Conservation (phyloP, 1,140 invertebrate species). For the Ceratina japonica region DNA sequence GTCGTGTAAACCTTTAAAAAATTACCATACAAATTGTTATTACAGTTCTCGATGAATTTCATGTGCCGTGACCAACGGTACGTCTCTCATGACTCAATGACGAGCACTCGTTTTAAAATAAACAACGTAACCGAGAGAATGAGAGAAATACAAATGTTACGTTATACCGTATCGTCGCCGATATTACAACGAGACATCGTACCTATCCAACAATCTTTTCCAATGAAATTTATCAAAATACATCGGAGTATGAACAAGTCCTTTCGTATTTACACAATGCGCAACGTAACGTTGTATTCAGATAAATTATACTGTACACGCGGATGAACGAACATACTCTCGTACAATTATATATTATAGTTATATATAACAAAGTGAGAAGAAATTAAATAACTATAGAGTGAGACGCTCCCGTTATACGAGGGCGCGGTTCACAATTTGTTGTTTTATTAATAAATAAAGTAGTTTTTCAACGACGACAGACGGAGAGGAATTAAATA, state of each 20-base stretch:
- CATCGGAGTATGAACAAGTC: slow-evolving; percentile 10
- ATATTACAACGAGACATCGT: not conserved
- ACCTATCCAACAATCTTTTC: slow-evolving; percentile 2
- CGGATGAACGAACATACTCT: no score
- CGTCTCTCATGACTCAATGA: not conserved
- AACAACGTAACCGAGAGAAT: not conserved
- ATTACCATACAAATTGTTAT: slow-evolving; percentile 22
- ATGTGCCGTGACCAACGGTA: not conserved
- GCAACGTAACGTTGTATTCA: slow-evolving; percentile 35
- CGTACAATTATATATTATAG: no score
- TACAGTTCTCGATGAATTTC: slow-evolving; percentile 30
- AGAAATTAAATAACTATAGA: slow-evolving; percentile 7
- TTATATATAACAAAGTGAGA: no score
- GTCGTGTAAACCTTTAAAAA: slow-evolving; percentile 44
- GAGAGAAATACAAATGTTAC: not conserved
- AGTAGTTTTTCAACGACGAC: not conserved
- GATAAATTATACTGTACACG: slow-evolving; percentile 54
- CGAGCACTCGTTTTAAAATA: not conserved
- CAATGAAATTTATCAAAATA: slow-evolving; percentile 37
- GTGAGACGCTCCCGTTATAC: not conserved
- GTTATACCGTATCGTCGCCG: not conserved
- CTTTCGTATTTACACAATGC: slow-evolving; percentile 52
- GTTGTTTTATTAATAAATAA: slow-evolving; percentile 14
- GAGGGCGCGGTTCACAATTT: not conserved
- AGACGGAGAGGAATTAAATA: slow-evolving; percentile 18